These are phyloP conservation scores for Amazona guildingii DNA, from an alignment of 2,113 vertebrate species.

Conservation along the genomic window DNA sequence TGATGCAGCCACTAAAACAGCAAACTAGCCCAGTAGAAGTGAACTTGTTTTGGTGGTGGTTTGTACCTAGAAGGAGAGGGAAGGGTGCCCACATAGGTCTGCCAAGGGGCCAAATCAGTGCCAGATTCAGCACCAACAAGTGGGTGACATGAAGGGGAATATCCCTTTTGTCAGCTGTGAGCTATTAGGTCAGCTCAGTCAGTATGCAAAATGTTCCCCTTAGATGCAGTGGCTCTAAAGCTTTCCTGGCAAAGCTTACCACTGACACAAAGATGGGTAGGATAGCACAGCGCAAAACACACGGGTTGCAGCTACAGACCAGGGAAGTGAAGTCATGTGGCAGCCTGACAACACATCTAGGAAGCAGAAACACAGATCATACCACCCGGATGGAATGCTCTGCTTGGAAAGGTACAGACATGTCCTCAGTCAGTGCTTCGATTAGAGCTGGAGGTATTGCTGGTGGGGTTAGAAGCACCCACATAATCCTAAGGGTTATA, in stretches of 20 bases:
- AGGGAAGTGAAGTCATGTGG: background rate
- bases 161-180: background rate
- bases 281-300: background rate
- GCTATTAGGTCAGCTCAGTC: background rate
- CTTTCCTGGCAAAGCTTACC: background rate
- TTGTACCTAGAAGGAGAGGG: background rate
- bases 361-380: background rate
- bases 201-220: background rate
- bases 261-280: background rate
- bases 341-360: background rate
- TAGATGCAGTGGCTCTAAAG: background rate
- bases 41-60: background rate
- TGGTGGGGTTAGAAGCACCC: background rate
- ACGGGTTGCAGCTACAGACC: background rate
- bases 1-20: background rate
- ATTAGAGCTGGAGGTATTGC: background rate
- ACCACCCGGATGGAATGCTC: background rate
- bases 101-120: background rate
- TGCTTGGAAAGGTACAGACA: background rate
- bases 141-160: background rate
- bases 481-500: background rate
- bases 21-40: background rate
- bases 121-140: background rate
- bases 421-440: background rate
- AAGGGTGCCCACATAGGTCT: background rate